Percentiles rank a stretch among this genome's conserved stretches.
phyloP scores from a whole-genome alignment of 2,113 vertebrate genomes.

The Barnardius zonarius region DNA sequence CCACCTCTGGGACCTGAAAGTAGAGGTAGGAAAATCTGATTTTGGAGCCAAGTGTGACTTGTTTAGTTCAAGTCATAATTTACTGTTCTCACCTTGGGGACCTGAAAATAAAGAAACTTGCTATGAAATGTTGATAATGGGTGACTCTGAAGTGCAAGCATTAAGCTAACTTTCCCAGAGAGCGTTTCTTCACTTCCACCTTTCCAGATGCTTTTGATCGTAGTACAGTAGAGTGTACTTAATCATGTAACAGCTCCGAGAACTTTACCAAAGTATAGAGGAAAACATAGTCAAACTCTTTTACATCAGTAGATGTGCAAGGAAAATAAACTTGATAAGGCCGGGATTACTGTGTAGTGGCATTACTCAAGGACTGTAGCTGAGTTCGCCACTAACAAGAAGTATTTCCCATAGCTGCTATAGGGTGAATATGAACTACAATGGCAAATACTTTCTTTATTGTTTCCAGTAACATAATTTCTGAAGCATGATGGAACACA shows the following conservation, averaged over 20 bases:
- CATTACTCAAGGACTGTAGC: background rate
- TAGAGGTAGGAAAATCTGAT: conserved; percentile 81
- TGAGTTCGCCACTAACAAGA: background rate
- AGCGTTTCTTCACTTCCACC: conserved; percentile 68
- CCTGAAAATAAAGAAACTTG: conserved; percentile 66
- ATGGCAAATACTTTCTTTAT: background rate
- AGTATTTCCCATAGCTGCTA: background rate
- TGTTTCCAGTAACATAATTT: conserved; percentile 9
- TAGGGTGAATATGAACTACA: background rate
- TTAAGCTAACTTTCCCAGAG: conserved; percentile 67
- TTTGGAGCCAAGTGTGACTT: conserved; percentile 80
- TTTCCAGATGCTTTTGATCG: conserved; percentile 74
- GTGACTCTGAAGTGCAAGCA: conserved; percentile 67
- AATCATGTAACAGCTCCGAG: conserved; percentile 37
- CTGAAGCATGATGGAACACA: background rate
- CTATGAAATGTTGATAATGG: conserved; percentile 72
- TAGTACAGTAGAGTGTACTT: conserved; percentile 39
- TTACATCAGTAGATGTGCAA: background rate
- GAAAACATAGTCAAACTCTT: background rate
- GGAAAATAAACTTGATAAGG: background rate
- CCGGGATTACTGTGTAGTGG: background rate
- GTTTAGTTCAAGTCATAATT: conserved; percentile 78
- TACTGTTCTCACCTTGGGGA: conserved; percentile 73
- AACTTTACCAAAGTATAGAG: background rate
- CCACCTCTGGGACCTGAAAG: conserved; percentile 78